Evolutionary conservation across 2,113 vertebrate genomes (phyloP), one percentile per base, ranked within the genome.

Genomic region (Lanius ludovicianus): DNA sequence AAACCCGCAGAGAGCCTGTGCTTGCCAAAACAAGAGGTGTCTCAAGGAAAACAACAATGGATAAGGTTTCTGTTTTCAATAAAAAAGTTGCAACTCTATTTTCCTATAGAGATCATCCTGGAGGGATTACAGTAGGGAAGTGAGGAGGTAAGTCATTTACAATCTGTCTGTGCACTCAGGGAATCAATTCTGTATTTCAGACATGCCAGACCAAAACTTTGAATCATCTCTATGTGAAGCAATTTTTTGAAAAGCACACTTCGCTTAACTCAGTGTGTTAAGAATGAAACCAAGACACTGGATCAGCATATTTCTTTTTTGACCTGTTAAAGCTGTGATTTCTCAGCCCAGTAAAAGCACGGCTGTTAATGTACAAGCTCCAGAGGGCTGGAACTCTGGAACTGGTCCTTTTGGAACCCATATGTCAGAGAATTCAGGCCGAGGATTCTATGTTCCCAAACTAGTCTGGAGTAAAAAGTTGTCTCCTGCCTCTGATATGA

Each of bases 11-110:
- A 31, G 37, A 76, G 74, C 28, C 41, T 37, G n/a, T 2, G 4
- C 75, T 95, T 94, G 92, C 90, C 55, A 83, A 83, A 93, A 76
- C 12, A 76, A 73, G 67, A 83, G 35, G 22, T 35, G 23, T 85
- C 75, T 88, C 41, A 46, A 80, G 31, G 53, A 90, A 93, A 90
- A 80, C 22, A 85, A 47, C 55, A 63, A 69, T 5, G 27, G 30
- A 41, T 92, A 65, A 84, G 41, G 33, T 77, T 86, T 84, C 71
- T 62, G 6, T 59, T 76, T 67, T 69, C 2, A 77, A 71, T 78
- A 79, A 52, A 15, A n/a, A 0, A 5, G 2, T 23, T 74, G 33
- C 59, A 63, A 55, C 12, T 83, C 78, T 77, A 30, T 90, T 74
- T 84, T 86, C 30, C 55, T 59, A 25, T 4, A 70, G 59, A 84